Evolutionary conservation across 2,797 vertebrate species (phyloP).

Genomic region (Capromys pilorides): DNA sequence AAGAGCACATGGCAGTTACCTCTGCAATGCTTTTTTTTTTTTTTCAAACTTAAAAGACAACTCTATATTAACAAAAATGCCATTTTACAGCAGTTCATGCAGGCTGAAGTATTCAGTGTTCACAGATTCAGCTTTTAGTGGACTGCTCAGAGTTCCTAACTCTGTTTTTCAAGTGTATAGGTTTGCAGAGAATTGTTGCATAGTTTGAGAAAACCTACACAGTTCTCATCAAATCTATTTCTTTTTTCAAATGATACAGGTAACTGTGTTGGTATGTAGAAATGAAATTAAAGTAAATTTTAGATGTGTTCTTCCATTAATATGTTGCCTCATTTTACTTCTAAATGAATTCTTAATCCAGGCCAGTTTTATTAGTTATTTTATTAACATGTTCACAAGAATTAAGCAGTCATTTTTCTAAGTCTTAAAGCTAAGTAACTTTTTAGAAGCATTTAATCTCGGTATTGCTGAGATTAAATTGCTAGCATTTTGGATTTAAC

Average conservation of each 20-base stretch:
- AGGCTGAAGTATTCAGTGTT: conserved; percentile 50
- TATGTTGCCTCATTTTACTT: not conserved
- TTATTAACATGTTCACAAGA: not conserved
- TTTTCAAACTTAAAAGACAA: conserved; percentile 78
- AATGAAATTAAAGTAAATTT: not conserved
- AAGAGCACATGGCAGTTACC: conserved; percentile 73
- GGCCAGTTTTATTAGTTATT: not conserved
- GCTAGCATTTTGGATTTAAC: not conserved
- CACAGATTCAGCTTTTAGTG: conserved; percentile 49
- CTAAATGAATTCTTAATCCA: not conserved
- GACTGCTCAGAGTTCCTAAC: not conserved
- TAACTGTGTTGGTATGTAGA: not conserved
- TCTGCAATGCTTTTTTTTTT: conserved; percentile 60
- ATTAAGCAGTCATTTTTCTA: not conserved
- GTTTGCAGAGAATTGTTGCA: not conserved
- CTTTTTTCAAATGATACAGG: not conserved
- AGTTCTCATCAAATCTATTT: not conserved
- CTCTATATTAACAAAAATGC: conserved; percentile 71
- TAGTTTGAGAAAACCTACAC: conserved; percentile 46
- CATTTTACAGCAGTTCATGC: conserved; percentile 55
- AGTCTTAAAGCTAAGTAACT: not conserved
- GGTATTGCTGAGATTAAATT: not conserved
- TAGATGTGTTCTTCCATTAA: not conserved
- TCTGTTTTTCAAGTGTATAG: conserved; percentile 13
- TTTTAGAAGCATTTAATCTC: not conserved